phyloP scores from a whole-genome alignment of 2,113 vertebrate species.

The Brachypteracias leptosomus region DNA sequence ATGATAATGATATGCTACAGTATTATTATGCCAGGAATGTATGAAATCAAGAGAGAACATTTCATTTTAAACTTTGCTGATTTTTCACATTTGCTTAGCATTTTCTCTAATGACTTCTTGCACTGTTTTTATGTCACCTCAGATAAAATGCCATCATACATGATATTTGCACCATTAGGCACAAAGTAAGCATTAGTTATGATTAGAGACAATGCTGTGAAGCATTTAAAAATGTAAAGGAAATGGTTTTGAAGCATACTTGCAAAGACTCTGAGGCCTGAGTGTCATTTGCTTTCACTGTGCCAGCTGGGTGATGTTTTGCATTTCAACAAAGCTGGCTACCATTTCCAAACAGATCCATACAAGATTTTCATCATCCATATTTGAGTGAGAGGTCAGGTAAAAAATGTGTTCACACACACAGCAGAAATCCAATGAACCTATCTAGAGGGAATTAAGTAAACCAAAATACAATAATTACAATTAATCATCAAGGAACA shows the following conservation, averaged over 20 bases:
- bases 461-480: conserved; percentile 43
- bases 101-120: conserved; percentile 72
- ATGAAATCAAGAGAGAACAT: conserved; percentile 65
- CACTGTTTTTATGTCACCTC: conserved; percentile 66
- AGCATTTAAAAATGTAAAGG: conserved; percentile 61
- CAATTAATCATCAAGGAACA: conserved; percentile 28
- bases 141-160: conserved; percentile 66
- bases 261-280: conserved; percentile 17
- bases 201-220: conserved; percentile 51
- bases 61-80: conserved; percentile 77
- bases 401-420: background rate
- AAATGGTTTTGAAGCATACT: conserved; percentile 39
- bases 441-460: conserved; percentile 10
- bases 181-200: conserved; percentile 62
- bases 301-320: conserved; percentile 8
- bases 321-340: conserved; percentile 12
- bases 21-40: conserved; percentile 64
- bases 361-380: background rate
- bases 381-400: background rate
- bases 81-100: conserved; percentile 76
- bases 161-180: conserved; percentile 71
- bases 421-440: background rate
- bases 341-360: conserved; percentile 40
- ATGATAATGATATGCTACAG: conserved; percentile 51
- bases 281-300: conserved; percentile 27